A percentile compares a stretch with the other conserved stretches of the same genome.
Evolutionary conservation across 2,113 vertebrate species (phyloP).

Genomic region (Lipotes vexillifer): DNA sequence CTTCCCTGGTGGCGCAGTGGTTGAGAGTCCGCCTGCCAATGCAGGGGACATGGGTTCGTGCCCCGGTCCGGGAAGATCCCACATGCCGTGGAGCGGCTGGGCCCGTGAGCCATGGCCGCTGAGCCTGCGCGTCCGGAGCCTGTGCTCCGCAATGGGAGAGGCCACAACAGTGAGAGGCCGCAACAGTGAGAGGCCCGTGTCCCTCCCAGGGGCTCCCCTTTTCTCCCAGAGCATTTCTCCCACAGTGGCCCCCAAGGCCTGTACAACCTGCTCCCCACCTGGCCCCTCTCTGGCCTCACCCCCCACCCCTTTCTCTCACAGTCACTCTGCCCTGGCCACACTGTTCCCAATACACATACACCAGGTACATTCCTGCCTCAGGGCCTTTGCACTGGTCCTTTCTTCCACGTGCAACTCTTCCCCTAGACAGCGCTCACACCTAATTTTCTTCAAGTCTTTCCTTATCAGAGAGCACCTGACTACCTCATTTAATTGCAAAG

Average conservation of each 20-base stretch:
- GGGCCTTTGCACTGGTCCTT: neutral
- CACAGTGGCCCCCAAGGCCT: neutral
- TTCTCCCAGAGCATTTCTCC: neutral
- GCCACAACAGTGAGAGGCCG: no score
- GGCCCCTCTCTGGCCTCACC: neutral
- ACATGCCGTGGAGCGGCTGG: no score
- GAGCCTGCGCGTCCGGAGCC: no score
- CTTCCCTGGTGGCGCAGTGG: no score
- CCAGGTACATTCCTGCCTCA: neutral
- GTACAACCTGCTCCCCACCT: neutral
- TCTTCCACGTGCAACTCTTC: neutral
- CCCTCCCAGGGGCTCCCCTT: neutral
- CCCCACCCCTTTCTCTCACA: neutral
- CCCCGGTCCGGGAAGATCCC: no score
- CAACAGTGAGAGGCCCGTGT: no score
- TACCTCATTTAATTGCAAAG: neutral
- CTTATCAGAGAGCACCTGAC: neutral
- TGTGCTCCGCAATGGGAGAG: no score
- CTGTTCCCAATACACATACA: neutral
- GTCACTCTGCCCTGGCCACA: neutral
- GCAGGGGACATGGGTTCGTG: no score
- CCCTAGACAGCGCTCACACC: neutral
- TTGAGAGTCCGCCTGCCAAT: no score
- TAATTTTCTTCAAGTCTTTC: neutral
- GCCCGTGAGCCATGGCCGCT: no score